Evolutionary conservation across 2,888 invertebrate genomes (phyloP).

Genomic region (Thecocarcelia acutangulata): DNA sequence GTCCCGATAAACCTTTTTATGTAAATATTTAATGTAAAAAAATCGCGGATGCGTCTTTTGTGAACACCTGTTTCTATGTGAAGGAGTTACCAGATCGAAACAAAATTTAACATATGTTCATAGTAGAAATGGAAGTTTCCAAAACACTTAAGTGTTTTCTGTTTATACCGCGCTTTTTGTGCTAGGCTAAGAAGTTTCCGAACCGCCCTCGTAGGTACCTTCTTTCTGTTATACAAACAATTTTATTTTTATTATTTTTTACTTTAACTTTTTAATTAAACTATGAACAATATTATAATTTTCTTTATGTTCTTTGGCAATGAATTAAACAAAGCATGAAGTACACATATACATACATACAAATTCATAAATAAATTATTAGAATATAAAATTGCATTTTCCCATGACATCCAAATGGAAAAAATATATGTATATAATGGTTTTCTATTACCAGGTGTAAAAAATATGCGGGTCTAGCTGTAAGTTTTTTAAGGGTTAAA

Average conservation of each 20-base stretch:
- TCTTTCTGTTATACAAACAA: no score
- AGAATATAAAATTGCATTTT: conserved; percentile 37
- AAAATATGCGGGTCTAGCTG: conserved; percentile 19
- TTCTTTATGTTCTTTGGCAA: neutral
- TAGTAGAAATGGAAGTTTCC: no score
- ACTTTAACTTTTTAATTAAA: neutral
- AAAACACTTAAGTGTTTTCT: no score
- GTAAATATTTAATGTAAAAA: no score
- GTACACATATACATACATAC: neutral
- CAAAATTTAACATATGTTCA: no score
- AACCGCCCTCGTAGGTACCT: no score
- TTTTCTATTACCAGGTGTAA: conserved; percentile 43
- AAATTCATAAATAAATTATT: conserved; percentile 12
- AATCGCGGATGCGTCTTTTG: no score
- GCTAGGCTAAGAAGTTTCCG: no score
- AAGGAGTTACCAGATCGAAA: no score
- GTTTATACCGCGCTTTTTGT: no score
- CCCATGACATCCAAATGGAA: conserved; percentile 39
- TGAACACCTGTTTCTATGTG: no score
- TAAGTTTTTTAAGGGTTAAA: conserved; percentile 19
- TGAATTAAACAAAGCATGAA: neutral
- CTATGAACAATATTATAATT: neutral
- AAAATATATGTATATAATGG: conserved; percentile 35
- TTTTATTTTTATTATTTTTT: neutral
- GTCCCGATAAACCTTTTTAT: no score